These are phyloP conservation scores for Glaucomys volans DNA, from an alignment of 2,113 vertebrate genomes.

Conservation along the genomic window DNA sequence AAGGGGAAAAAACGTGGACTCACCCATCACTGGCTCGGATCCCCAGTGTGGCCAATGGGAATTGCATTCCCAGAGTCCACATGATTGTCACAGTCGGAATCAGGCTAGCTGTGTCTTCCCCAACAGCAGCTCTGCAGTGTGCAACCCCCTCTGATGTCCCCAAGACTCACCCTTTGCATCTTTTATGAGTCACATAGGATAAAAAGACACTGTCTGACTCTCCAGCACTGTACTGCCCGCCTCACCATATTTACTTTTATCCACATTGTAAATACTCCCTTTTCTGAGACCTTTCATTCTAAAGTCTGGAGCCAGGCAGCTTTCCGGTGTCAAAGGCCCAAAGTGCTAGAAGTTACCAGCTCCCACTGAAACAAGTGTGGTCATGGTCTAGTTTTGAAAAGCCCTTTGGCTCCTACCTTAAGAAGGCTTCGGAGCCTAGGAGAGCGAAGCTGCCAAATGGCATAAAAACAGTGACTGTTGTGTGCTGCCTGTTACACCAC, in stretches of 20 bases:
- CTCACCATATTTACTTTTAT: not conserved
- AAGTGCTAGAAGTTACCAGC: not conserved
- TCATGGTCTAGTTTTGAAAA: conserved; percentile 63
- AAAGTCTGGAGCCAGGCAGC: conserved; percentile 42
- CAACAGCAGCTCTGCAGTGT: not conserved
- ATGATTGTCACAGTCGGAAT: accelerated
- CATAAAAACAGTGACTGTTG: not conserved
- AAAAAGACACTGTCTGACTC: not conserved
- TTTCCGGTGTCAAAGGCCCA: not conserved
- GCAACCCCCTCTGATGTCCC: not conserved
- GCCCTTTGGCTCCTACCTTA: not conserved
- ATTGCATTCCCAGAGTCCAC: accelerated
- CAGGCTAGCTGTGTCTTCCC: not conserved
- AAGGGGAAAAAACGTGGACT: not conserved
- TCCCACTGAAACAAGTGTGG: not conserved
- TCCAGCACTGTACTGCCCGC: not conserved
- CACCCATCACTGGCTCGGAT: not conserved
- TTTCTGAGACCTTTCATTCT: conserved; percentile 36
- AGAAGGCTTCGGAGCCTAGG: not conserved
- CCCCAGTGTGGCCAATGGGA: not conserved
- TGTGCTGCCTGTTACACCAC: not conserved
- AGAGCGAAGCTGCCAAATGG: not conserved
- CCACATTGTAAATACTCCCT: conserved; percentile 47
- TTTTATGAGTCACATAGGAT: not conserved
- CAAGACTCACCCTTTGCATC: not conserved